phyloP scores from a whole-genome alignment of 2,797 vertebrate species.

The Rhinogobio ventralis region DNA sequence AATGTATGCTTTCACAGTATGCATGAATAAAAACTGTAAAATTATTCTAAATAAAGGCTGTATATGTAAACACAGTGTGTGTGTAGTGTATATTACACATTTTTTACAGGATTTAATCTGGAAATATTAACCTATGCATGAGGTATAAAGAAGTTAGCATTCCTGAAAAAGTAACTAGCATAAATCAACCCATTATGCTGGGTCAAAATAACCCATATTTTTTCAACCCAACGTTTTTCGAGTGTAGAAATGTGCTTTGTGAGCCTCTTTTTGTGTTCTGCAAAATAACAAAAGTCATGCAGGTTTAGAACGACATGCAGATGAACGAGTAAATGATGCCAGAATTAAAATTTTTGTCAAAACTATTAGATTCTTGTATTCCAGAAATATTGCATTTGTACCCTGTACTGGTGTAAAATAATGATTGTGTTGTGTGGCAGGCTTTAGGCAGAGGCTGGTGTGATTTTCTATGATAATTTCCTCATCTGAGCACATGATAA shows the following conservation, averaged over 20 bases:
- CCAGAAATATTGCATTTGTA: conserved; percentile 1
- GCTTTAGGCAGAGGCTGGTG: background rate
- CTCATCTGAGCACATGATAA: conserved; percentile 35
- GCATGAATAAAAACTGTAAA: background rate
- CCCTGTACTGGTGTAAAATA: background rate
- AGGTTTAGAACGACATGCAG: background rate
- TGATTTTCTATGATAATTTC: conserved; percentile 31
- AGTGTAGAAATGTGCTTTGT: background rate
- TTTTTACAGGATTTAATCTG: background rate
- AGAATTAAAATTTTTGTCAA: background rate
- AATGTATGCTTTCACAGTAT: background rate
- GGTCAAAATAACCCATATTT: no score
- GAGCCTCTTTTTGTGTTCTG: background rate
- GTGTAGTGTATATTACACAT: background rate
- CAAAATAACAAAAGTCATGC: background rate
- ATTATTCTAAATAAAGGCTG: no score
- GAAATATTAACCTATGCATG: background rate
- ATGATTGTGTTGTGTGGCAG: background rate
- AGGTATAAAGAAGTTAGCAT: background rate
- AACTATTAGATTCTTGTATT: background rate
- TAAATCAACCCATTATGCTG: no score
- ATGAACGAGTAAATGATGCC: background rate
- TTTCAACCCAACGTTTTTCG: background rate
- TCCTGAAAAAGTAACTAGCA: background rate
- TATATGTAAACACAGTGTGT: background rate